Percentiles rank a stretch among this genome's conserved stretches.
Evolutionary conservation across 2,113 vertebrate genomes (phyloP).

Genomic region (Ctenodactylus gundi): DNA sequence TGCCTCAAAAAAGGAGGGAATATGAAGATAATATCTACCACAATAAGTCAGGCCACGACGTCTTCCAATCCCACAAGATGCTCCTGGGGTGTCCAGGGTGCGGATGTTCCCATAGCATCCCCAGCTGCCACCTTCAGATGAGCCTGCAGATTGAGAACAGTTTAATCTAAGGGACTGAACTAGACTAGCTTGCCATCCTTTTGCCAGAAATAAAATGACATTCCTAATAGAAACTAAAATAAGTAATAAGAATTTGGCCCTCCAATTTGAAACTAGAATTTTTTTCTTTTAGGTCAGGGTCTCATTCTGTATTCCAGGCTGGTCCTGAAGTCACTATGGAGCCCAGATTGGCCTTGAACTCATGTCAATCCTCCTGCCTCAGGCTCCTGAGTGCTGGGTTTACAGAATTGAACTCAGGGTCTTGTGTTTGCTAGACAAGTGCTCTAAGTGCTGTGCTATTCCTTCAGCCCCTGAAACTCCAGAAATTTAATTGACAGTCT

Average conservation of each 20-base stretch:
- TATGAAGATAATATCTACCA: conserved; percentile 54
- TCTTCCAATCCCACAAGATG: conserved; percentile 78
- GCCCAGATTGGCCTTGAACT: no score
- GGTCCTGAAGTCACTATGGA: no score
- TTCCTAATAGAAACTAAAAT: background rate
- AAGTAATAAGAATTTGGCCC: background rate
- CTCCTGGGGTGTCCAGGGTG: conserved; percentile 76
- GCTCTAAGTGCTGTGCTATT: no score
- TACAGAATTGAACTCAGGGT: no score
- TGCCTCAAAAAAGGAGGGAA: no score
- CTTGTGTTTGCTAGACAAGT: no score
- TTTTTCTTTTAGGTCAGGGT: no score
- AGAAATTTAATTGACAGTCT: background rate
- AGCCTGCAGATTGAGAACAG: conserved; percentile 72
- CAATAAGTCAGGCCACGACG: conserved; percentile 68
- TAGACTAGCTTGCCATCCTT: background rate
- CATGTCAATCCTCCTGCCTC: no score
- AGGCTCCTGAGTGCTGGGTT: no score
- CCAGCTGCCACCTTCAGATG: conserved; percentile 68
- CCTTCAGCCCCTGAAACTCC: no score
- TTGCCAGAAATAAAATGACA: background rate
- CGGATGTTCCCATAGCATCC: conserved; percentile 85
- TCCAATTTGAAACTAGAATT: no score
- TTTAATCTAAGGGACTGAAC: background rate
- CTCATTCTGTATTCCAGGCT: no score